A percentile compares a stretch with the other conserved stretches of the same genome.
These are phyloP conservation scores for Rhineura floridana DNA, from an alignment of 2,113 vertebrate genomes.

Conservation along the genomic window DNA sequence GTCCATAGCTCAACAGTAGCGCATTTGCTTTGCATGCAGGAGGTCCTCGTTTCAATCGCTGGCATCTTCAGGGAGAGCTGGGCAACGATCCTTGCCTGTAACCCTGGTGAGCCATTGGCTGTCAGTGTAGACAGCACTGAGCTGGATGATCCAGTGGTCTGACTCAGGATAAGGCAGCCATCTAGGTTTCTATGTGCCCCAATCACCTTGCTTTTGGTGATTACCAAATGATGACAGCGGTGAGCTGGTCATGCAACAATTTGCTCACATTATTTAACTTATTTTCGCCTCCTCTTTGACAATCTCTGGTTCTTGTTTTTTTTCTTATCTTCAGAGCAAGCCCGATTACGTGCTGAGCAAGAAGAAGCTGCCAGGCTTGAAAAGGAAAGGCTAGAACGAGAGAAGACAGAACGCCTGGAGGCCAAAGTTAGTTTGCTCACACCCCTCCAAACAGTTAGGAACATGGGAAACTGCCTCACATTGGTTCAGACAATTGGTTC, in stretches of 20 bases:
- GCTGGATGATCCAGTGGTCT: too few relatives aligned
- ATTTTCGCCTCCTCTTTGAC: not conserved
- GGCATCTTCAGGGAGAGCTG: too few relatives aligned
- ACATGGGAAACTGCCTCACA: too few relatives aligned
- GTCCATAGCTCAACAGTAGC: too few relatives aligned
- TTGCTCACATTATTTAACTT: not conserved
- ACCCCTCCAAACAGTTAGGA: not conserved
- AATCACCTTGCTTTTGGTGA: not conserved
- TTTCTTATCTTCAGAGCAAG: slow-evolving; percentile 75
- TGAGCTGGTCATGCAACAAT: not conserved
- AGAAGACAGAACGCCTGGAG: slow-evolving; percentile 77
- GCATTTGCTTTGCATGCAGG: too few relatives aligned
- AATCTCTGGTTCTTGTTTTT: slow-evolving; percentile 29
- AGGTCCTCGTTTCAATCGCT: too few relatives aligned
- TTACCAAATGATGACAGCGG: not conserved
- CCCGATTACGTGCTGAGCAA: slow-evolving; percentile 71
- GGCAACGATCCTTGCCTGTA: too few relatives aligned
- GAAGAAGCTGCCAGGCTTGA: slow-evolving; percentile 81
- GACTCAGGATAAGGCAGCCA: too few relatives aligned
- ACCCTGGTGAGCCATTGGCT: too few relatives aligned
- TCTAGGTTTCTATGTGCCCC: too few relatives aligned
- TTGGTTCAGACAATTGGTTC: not conserved
- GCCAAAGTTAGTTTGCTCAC: slow-evolving; percentile 77
- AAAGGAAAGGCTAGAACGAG: slow-evolving; percentile 72
- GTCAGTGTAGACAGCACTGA: too few relatives aligned